These are phyloP conservation scores for Coregonus clupeaformis DNA, from an alignment of 2,113 vertebrate genomes.

Conservation along the genomic window DNA sequence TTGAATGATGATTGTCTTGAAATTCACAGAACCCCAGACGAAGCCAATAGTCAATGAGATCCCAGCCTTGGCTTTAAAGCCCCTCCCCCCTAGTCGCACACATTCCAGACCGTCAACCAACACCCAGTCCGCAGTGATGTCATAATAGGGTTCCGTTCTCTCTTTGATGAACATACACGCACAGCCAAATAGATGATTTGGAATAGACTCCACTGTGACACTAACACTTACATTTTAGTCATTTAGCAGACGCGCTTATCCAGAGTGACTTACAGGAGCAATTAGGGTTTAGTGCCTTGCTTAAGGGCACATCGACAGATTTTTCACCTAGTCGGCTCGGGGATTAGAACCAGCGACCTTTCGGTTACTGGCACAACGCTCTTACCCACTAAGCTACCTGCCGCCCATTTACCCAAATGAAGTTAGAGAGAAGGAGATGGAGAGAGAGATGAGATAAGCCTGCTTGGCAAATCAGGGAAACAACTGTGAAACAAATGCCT, in stretches of 20 bases:
- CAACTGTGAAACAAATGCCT: neutral
- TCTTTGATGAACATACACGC: constrained; percentile 14
- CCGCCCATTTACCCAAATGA: constrained; percentile 5
- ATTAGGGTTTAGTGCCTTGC: too few relatives aligned
- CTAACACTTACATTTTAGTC: too few relatives aligned
- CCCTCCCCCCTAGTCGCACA: constrained; percentile 42
- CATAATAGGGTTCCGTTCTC: constrained; percentile 41
- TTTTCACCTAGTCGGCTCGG: too few relatives aligned
- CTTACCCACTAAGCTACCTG: too few relatives aligned
- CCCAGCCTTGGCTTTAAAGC: neutral
- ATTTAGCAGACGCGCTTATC: too few relatives aligned
- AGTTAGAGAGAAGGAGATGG: constrained; percentile 8
- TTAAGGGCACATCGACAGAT: too few relatives aligned
- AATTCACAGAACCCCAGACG: neutral
- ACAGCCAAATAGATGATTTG: constrained; percentile 17
- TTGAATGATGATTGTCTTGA: neutral
- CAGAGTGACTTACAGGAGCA: too few relatives aligned
- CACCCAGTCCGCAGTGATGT: constrained; percentile 36
- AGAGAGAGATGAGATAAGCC: constrained; percentile 9
- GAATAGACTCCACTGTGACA: constrained; percentile 35
- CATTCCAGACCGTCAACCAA: constrained; percentile 46
- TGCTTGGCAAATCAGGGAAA: neutral
- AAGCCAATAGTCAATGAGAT: constrained; percentile 37
- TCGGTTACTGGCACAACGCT: too few relatives aligned
- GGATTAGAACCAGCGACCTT: too few relatives aligned